Evolutionary conservation across 2,113 vertebrate species (phyloP).

Genomic region (Actenoides lindsayi): DNA sequence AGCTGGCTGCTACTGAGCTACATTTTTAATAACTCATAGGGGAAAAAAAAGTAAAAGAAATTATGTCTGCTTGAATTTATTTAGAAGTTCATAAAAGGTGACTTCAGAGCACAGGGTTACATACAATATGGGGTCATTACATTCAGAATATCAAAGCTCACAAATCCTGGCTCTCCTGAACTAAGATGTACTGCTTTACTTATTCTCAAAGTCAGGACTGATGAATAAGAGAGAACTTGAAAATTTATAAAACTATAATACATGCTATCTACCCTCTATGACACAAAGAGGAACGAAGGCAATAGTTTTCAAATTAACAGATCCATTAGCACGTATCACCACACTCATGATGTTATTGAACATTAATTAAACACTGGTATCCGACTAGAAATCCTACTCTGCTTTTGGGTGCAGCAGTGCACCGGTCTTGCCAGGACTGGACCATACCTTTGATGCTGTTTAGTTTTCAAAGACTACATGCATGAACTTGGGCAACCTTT

Average conservation of each 20-base stretch:
- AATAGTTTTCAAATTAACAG: background rate
- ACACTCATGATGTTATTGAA: background rate
- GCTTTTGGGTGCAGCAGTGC: background rate
- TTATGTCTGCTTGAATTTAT: background rate
- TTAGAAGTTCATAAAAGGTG: background rate
- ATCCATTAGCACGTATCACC: background rate
- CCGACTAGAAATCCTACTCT: background rate
- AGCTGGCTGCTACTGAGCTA: background rate
- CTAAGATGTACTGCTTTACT: background rate
- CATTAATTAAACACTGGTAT: background rate
- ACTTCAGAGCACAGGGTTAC: background rate
- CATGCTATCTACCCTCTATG: background rate
- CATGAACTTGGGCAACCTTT: background rate
- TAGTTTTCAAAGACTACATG: background rate
- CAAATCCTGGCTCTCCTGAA: background rate
- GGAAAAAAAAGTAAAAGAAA: background rate
- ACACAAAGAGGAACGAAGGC: background rate
- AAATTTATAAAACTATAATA: background rate
- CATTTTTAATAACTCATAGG: background rate
- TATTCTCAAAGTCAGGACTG: background rate
- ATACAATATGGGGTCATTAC: background rate
- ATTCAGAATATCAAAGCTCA: constrained; percentile 15
- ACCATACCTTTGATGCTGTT: background rate
- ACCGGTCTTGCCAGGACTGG: background rate
- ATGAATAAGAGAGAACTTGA: background rate